Conservation (phyloP, 2,888 invertebrate species). For the Drosophila mercatorum region DNA sequence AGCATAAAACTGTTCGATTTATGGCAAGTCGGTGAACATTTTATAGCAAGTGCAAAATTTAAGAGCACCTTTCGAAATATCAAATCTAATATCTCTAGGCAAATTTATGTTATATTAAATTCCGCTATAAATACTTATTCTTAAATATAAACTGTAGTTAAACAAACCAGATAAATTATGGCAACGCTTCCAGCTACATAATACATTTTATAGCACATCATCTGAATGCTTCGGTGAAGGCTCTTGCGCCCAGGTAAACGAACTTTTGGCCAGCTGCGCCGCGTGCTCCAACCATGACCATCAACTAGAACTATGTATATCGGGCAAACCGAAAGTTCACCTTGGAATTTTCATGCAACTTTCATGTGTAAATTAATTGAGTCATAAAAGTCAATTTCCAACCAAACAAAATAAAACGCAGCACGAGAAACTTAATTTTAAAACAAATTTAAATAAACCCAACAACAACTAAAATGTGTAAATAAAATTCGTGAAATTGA, state of each 20-base stretch:
- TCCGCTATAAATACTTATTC: background rate
- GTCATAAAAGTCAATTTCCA: conserved; percentile 56
- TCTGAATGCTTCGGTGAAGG: conserved; percentile 17
- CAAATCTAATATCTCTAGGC: background rate
- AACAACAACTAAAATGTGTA: background rate
- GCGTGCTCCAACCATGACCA: conserved; percentile 53
- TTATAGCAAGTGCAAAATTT: background rate
- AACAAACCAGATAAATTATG: background rate
- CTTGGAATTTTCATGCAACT: conserved; percentile 65
- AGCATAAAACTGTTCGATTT: conserved; percentile 24
- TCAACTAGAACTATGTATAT: conserved; percentile 40
- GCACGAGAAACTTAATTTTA: background rate
- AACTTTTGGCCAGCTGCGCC: conserved; percentile 52
- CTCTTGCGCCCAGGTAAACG: conserved; percentile 56
- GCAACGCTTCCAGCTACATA: background rate
- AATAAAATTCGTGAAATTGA: background rate
- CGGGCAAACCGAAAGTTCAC: conserved; percentile 29
- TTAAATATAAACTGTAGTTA: background rate
- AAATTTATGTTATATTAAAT: background rate
- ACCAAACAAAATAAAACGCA: conserved; percentile 17
- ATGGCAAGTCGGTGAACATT: background rate
- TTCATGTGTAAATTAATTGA: conserved; percentile 65
- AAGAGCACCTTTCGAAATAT: background rate
- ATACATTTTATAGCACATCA: background rate
- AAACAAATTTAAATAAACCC: conserved; percentile 4